phyloP scores from a whole-genome alignment of 1,140 invertebrate genomes.

The Aphidius gifuensis region DNA sequence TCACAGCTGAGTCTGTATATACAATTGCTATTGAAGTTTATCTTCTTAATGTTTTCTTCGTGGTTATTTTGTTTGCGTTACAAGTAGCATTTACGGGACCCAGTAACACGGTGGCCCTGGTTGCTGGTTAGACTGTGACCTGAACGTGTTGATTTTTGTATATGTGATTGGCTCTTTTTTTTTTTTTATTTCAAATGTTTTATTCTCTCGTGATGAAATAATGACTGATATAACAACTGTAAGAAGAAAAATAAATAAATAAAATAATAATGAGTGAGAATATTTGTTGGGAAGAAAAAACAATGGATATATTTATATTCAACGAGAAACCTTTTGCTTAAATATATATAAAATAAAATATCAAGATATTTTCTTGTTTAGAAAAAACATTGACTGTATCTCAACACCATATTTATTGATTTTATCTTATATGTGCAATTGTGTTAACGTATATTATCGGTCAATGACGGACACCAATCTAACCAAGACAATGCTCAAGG shows the following conservation, averaged over 20 bases:
- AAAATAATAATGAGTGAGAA: no score
- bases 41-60: constrained; percentile 9
- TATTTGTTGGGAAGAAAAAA: no score
- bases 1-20: background rate
- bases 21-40: constrained; percentile 13
- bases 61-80: constrained; percentile 13
- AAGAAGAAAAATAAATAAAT: no score
- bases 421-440: no score
- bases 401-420: no score
- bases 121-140: background rate
- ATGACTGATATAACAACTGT: no score
- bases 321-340: constrained; percentile 7
- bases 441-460: no score
- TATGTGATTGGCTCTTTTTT: no score
- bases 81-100: constrained; percentile 13
- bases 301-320: constrained; percentile 1
- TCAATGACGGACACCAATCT: background rate
- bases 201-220: no score
- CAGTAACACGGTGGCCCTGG: constrained; percentile 2
- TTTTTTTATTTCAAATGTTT: no score
- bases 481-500: background rate
- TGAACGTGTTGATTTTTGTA: no score
- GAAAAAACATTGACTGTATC: background rate
- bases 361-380: background rate
- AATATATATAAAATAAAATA: no score